Evolutionary conservation across 2,797 vertebrate species (phyloP), one percentile per base, ranked within the genome.

Genomic region (Hyperoplus immaculatus): DNA sequence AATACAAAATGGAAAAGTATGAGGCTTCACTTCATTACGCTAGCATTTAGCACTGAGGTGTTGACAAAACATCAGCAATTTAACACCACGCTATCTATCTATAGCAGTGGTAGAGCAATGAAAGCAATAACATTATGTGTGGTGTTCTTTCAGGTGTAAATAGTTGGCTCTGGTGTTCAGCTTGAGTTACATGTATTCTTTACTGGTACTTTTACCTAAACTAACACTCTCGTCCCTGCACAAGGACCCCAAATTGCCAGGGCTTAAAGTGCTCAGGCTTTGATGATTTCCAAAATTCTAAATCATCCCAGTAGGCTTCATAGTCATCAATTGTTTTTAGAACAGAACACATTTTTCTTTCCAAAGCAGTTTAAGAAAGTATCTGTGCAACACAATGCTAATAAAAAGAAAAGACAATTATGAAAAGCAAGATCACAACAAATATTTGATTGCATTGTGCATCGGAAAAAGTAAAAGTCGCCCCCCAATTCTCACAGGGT

Each of bases 1-100:
- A 74, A 67, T 58, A 54, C 53, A 29, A 77, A 85, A 82, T 61
- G 67, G 43, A 61, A 76, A 71, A 80, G 79, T 59, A 12, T 55
- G 72, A 72, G 21, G 80, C 65, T 54, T 74, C 69, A 61, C 71
- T 71, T 83, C 63, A 75, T 80, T 63, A 68, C 11, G 67, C 49
- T 0, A 11, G 14, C 21, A 67, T 72, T 75, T 55, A 21, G 62
- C 65, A 67, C 46, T 57, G 45, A 87, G 70, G 82, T 77, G 77
- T 72, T 69, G 74, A 82, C 39, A 55, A 76, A 72, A 72, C 36
- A 53, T 43, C 49, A 75, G 41, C 63, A 81, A 29, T 11, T 51
- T 73, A 29, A 55, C 49, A 43, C 18, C 11, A 7, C 60, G 10
- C 54, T 39, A 42, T 81, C 62, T 69, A 57, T 78, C 68, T 72